phyloP scores from a whole-genome alignment of 2,113 vertebrate species.

The Hyperopisus bebe region DNA sequence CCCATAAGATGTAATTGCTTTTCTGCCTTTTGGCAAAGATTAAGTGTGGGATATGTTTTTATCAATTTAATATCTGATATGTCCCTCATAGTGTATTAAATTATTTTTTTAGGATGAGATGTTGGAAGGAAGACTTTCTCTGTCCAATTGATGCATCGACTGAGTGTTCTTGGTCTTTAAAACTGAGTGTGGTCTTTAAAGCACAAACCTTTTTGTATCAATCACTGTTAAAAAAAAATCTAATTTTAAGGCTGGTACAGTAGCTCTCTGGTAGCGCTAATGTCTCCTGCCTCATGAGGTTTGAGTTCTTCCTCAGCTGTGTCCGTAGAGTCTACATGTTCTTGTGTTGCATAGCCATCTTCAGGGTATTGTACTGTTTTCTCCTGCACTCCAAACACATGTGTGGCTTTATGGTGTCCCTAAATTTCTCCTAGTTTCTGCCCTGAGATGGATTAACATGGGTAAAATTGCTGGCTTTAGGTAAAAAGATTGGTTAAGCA shows the following conservation, averaged over 20 bases:
- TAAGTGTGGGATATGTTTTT: constrained; percentile 1
- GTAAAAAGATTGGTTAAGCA: background rate
- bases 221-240: background rate
- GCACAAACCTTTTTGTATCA: background rate
- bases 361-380: background rate
- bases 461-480: background rate
- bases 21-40: constrained; percentile 2
- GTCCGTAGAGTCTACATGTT: background rate
- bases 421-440: background rate
- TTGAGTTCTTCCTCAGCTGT: background rate
- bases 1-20: background rate
- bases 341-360: background rate
- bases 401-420: background rate
- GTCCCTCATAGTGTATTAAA: background rate
- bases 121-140: background rate
- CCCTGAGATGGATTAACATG: background rate
- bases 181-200: background rate
- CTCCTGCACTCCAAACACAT: background rate
- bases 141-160: background rate
- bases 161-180: too few relatives aligned
- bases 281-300: background rate
- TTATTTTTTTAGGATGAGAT: background rate
- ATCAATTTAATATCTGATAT: background rate
- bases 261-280: background rate
- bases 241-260: background rate